These are phyloP conservation scores for Cotesia chilonis DNA, from an alignment of 1,140 invertebrate species.

Conservation along the genomic window DNA sequence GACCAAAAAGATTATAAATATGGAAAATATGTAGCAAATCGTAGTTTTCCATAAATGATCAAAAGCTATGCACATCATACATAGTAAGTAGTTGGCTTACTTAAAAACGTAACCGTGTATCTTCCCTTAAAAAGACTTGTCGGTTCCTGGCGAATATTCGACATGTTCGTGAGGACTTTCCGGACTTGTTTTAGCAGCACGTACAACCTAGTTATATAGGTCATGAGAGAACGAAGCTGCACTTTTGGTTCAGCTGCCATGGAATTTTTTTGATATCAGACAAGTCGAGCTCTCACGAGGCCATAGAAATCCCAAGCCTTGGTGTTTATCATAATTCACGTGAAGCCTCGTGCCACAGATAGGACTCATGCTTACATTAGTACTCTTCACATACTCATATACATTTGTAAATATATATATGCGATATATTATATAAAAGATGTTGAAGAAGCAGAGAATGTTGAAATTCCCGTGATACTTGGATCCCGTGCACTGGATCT, in stretches of 20 bases:
- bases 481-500: constrained; percentile 39
- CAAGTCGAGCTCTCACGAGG: constrained; percentile 16
- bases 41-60: too few species aligned
- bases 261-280: constrained; percentile 27
- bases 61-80: too few species aligned
- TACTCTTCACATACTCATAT: too few species aligned
- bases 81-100: too few species aligned
- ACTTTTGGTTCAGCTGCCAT: background rate
- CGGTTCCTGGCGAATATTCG: constrained; percentile 21
- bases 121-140: too few species aligned
- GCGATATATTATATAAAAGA: background rate
- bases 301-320: constrained; percentile 45
- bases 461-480: constrained; percentile 33
- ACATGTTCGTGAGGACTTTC: constrained; percentile 24
- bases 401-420: too few species aligned
- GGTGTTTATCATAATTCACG: constrained; percentile 57
- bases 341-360: constrained; percentile 37
- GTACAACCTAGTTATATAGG: constrained; percentile 18
- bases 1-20: too few species aligned
- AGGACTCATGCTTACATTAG: constrained; percentile 14
- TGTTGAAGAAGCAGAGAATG: background rate
- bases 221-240: constrained; percentile 18
- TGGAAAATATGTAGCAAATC: too few species aligned
- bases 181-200: background rate
- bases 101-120: too few species aligned